Conservation (phyloP, 2,113 vertebrate genomes). For the Climacteris rufus region DNA sequence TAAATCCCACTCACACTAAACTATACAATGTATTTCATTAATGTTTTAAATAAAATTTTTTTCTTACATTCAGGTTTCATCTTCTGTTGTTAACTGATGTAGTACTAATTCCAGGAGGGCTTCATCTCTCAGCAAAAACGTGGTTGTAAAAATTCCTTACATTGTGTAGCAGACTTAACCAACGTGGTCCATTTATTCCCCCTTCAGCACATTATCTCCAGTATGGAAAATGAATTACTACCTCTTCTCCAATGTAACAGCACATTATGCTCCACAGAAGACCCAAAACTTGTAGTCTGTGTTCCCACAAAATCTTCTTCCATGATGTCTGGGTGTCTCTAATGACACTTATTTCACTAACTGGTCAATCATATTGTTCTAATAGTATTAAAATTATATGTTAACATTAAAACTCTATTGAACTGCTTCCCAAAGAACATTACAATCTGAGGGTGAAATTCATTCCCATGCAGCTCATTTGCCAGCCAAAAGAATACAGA, state of each 20-base stretch:
- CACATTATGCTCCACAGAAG: background rate
- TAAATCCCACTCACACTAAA: background rate
- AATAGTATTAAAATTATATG: background rate
- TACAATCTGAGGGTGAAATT: background rate
- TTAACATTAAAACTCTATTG: background rate
- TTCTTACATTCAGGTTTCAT: background rate
- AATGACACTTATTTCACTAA: background rate
- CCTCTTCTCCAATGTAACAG: background rate
- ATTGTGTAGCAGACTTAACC: background rate
- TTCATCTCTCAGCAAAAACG: background rate
- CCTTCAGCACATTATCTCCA: slow-evolving; percentile 35
- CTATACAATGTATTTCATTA: background rate
- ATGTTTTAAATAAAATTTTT: background rate
- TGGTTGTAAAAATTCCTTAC: slow-evolving; percentile 27
- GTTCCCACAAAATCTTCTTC: background rate
- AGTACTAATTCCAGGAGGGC: background rate
- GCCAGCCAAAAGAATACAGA: background rate
- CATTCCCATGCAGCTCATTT: background rate
- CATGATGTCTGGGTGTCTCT: background rate
- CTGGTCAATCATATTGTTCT: background rate
- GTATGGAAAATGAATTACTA: slow-evolving; percentile 53
- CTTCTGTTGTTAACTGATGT: background rate
- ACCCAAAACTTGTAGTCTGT: background rate
- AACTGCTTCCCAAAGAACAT: background rate
- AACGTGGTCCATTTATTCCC: slow-evolving; percentile 49